Evolutionary conservation across 2,797 vertebrate genomes (phyloP).

Genomic region (Carapus acus): DNA sequence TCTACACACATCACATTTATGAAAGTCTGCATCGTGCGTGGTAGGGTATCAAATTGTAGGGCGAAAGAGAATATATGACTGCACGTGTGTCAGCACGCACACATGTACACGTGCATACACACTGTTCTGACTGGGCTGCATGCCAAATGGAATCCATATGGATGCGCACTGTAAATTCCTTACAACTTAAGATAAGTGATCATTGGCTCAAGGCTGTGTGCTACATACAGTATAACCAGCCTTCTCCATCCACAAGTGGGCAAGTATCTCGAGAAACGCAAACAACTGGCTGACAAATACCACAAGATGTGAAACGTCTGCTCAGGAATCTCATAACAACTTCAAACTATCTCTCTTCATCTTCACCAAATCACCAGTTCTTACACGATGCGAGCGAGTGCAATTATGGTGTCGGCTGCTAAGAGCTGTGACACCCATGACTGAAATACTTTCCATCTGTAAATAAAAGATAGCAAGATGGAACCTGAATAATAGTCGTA

Average conservation of each 20-base stretch:
- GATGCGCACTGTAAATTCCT: constrained; percentile 71
- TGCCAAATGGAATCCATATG: constrained; percentile 67
- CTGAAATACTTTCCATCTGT: too few species aligned
- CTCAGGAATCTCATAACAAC: constrained; percentile 15
- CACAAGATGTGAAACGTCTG: constrained; percentile 38
- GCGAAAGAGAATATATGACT: too few species aligned
- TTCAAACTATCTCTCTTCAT: constrained; percentile 25
- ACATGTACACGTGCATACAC: constrained; percentile 51
- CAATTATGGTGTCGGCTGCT: background rate
- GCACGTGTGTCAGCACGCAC: too few species aligned
- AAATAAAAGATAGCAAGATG: background rate
- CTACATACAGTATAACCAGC: constrained; percentile 55
- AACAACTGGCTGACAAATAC: constrained; percentile 38
- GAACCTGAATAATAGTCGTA: background rate
- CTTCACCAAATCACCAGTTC: constrained; percentile 6
- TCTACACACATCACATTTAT: constrained; percentile 18
- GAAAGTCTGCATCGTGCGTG: constrained; percentile 14
- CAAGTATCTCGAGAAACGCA: constrained; percentile 35
- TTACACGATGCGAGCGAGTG: constrained; percentile 6
- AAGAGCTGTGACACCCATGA: too few species aligned
- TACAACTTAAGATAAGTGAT: constrained; percentile 66
- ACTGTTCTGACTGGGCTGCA: constrained; percentile 66
- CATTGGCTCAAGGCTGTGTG: constrained; percentile 55
- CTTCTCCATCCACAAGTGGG: constrained; percentile 49
- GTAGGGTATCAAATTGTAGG: too few species aligned